phyloP scores from a whole-genome alignment of 2,797 vertebrate genomes.

The Nannoperca obscura region DNA sequence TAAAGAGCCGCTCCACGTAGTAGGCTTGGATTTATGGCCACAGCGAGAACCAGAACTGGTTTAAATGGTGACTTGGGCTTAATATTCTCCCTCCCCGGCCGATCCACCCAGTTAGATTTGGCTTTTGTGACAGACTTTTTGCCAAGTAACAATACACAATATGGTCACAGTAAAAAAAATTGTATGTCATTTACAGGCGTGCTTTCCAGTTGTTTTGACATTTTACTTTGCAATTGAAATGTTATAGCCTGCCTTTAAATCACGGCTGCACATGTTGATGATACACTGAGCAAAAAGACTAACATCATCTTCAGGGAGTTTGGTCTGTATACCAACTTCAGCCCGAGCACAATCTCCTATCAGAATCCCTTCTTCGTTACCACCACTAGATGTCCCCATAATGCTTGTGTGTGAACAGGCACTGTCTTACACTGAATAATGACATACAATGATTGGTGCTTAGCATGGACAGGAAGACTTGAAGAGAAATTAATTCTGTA shows the following conservation, averaged over 20 bases:
- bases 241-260: conserved; percentile 25
- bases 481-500: not conserved
- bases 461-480: not conserved
- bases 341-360: not conserved
- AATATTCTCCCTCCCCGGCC: conserved; percentile 46
- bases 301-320: not conserved
- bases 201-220: conserved; percentile 40
- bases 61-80: conserved; percentile 74
- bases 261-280: not conserved
- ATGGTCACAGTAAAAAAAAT: conserved; percentile 33
- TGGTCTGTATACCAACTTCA: not conserved
- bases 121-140: conserved; percentile 48
- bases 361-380: not conserved
- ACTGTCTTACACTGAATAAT: not conserved
- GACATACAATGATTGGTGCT: not conserved
- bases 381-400: conserved; percentile 76
- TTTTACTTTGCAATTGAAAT: conserved; percentile 31
- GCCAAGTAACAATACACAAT: conserved; percentile 44
- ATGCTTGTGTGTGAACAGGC: conserved; percentile 33
- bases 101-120: conserved; percentile 50
- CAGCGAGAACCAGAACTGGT: conserved; percentile 48
- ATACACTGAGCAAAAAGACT: not conserved
- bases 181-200: conserved; percentile 14
- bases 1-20: conserved; percentile 56
- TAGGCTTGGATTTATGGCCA: conserved; percentile 54